These are phyloP conservation scores for Ispidina lecontei DNA, from an alignment of 2,797 vertebrate species.

Conservation along the genomic window DNA sequence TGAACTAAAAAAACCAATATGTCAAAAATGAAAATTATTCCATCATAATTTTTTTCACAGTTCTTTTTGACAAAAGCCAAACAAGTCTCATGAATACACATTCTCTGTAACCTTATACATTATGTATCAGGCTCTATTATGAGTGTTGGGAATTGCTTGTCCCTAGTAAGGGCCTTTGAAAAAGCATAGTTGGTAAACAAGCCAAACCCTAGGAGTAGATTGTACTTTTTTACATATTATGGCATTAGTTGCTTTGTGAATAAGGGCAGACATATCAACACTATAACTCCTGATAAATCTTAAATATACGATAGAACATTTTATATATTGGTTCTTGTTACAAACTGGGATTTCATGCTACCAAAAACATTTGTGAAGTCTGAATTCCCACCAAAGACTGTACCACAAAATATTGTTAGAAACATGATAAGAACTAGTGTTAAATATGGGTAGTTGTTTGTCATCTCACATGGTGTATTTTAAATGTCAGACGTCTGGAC, in stretches of 20 bases:
- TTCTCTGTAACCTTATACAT: conserved; percentile 80
- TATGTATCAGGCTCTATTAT: conserved; percentile 78
- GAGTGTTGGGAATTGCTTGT: conserved; percentile 80
- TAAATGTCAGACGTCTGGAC: not conserved
- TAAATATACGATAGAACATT: not conserved
- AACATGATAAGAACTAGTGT: conserved; percentile 12
- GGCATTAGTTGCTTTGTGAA: conserved; percentile 22
- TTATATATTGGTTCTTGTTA: not conserved
- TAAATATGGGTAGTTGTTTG: not conserved
- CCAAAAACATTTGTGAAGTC: not conserved
- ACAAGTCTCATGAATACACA: conserved; percentile 82
- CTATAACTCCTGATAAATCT: not conserved
- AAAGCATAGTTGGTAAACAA: conserved; percentile 78
- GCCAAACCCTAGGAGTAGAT: conserved; percentile 44
- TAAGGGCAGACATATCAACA: not conserved
- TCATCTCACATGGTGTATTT: not conserved
- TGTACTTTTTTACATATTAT: conserved; percentile 56
- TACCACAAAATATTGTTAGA: not conserved
- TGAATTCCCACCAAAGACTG: not conserved
- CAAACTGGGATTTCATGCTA: conserved; percentile 33
- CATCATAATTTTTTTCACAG: conserved; percentile 84
- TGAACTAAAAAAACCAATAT: conserved; percentile 81
- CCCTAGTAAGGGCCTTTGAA: conserved; percentile 79
- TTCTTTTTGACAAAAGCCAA: conserved; percentile 84
- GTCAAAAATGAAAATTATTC: conserved; percentile 84